Conservation (phyloP, 2,797 vertebrate species). For the Halcyon chelicuti region DNA sequence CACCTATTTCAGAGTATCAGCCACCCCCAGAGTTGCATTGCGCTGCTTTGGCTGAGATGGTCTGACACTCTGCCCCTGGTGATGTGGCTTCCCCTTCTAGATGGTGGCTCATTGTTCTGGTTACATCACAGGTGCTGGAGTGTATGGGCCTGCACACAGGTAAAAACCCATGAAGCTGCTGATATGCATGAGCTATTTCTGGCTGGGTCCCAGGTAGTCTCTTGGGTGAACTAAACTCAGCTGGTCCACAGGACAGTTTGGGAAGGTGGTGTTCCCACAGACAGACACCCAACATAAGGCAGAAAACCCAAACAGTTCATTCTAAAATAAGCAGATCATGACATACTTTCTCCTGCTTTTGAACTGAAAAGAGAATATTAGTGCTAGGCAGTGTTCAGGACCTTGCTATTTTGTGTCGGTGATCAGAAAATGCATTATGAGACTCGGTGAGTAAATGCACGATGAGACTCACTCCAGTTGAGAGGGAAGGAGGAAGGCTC, state of each 20-base stretch:
- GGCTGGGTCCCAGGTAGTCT: neutral
- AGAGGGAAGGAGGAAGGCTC: neutral
- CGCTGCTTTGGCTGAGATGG: neutral
- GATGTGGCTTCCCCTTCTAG: neutral
- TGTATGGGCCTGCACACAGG: neutral
- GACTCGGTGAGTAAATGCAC: too few relatives aligned
- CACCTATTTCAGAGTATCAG: neutral
- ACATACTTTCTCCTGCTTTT: neutral
- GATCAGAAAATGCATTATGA: neutral
- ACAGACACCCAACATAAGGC: neutral
- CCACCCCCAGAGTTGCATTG: neutral
- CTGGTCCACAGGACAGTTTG: neutral
- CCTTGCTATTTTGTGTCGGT: neutral
- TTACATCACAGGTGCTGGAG: neutral
- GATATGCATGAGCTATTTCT: neutral
- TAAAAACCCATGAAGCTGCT: neutral
- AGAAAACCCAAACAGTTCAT: neutral
- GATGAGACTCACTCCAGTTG: neutral
- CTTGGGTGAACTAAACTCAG: neutral
- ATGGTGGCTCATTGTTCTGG: neutral
- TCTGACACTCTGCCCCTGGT: neutral
- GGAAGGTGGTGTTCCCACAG: neutral
- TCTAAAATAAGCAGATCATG: neutral
- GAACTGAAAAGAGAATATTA: neutral
- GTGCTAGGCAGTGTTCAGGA: neutral